Evolutionary conservation across 2,888 invertebrate species (phyloP), one percentile per base, ranked within the genome.

Genomic region (Hermaeophaga mercurialis): DNA sequence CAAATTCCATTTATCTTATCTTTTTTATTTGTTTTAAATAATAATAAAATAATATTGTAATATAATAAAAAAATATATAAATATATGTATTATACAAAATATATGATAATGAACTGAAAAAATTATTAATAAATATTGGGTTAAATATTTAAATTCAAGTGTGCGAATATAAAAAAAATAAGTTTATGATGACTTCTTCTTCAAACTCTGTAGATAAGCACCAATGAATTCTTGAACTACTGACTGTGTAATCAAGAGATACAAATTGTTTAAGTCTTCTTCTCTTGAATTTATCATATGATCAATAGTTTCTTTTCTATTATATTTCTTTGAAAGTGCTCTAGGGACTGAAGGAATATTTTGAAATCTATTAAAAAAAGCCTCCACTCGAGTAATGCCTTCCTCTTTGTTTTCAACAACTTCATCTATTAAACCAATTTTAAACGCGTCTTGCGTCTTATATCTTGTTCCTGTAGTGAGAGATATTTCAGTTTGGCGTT

Each of bases 361-460:
- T 36, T 84, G 81, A 74, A 87, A 92, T 58, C 79, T 80, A 18
- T 75, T 73, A 31, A 93, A 80, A 69, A 88, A 91, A 17, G 81
- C 75, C 64, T 84, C 85, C 62, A 88, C 86, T 72, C 85, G 87
- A 0, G 76, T 77, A 6, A 92, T 71, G 0, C 85, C 85, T 39
- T 90, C 89, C 1, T 81, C 83, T 73, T 89, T 89, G 70, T 84
- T 84, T 5, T 78, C 73, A 2, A 85, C 90, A 18, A 85, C 69
- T 75, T 89, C 89, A 78, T 94, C 94, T 2, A 94, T 82, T 0
- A 94, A 78, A 1, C 91, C 90, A 28, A 88, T 80, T 67, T 86
- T 80, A 14, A 89, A 75, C 8, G 94, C 94, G 73, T 93, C 89
- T 14, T 90, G 86, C 1, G 90, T 86, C 5, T 80, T 79, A 71